Evolutionary conservation across 2,113 vertebrate genomes (phyloP).

Genomic region (Oncorhynchus nerka): DNA sequence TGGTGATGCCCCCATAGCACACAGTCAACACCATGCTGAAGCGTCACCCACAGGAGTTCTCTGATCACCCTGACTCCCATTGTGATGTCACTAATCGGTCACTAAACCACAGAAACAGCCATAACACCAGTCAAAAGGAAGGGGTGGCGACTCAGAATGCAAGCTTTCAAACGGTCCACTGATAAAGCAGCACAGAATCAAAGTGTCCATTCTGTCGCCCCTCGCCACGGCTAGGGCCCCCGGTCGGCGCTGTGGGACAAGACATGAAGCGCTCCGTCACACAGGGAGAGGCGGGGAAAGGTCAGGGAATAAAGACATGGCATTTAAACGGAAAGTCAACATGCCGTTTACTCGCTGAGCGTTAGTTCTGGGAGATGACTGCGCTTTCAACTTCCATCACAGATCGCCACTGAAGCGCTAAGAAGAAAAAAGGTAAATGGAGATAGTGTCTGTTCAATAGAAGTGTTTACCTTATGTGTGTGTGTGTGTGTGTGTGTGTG

Average conservation of each 20-base stretch:
- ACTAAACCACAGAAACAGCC: constrained; percentile 15
- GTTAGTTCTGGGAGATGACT: neutral
- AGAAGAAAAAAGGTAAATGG: neutral
- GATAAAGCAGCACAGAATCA: constrained; percentile 35
- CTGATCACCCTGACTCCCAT: neutral
- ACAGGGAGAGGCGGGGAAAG: constrained; percentile 29
- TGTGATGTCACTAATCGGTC: constrained; percentile 12
- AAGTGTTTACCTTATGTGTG: constrained; percentile 5
- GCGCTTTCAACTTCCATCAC: neutral
- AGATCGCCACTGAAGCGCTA: neutral
- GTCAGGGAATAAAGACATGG: constrained; percentile 23
- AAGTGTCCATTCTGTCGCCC: neutral
- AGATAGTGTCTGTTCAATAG: neutral
- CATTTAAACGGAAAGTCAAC: constrained; percentile 34
- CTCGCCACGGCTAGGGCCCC: constrained; percentile 14
- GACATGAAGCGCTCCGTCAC: constrained; percentile 25
- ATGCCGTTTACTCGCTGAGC: constrained; percentile 8
- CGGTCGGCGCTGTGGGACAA: constrained; percentile 11
- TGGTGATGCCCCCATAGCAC: neutral
- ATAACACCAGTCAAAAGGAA: constrained; percentile 15
- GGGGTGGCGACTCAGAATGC: constrained; percentile 12
- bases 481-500: constrained; percentile 14
- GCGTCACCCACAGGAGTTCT: constrained; percentile 11
- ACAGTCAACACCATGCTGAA: neutral
- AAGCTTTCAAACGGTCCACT: constrained; percentile 13